Conservation (phyloP, 2,113 vertebrate species). For the Chelonoidis abingdonii region DNA sequence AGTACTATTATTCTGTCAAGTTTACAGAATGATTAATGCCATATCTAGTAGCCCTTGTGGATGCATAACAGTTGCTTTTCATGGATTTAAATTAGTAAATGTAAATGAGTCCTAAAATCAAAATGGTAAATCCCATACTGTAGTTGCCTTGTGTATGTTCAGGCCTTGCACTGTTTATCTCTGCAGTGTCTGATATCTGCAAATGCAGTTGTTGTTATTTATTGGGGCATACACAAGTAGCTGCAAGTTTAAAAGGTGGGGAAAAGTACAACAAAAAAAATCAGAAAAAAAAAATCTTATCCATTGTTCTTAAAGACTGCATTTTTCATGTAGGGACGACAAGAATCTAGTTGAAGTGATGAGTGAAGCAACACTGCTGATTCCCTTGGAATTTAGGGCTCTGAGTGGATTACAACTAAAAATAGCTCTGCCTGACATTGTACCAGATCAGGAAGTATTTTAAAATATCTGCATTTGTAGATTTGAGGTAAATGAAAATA, state of each 20-base stretch:
- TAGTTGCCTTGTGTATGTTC: rapidly evolving
- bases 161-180: not conserved
- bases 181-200: not conserved
- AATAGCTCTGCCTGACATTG: slow-evolving; percentile 69
- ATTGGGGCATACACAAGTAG: not conserved
- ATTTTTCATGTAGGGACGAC: not conserved
- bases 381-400: slow-evolving; percentile 76
- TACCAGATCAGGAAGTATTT: not conserved
- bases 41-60: not conserved
- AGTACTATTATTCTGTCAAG: not conserved
- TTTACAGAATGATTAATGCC: not conserved
- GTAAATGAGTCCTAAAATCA: not conserved
- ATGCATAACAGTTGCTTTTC: not conserved
- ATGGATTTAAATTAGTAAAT: not conserved
- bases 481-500: not conserved
- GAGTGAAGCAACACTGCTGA: slow-evolving; percentile 63
- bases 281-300: slow-evolving; percentile 40
- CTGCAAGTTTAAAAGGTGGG: not conserved
- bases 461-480: slow-evolving; percentile 2
- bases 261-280: not conserved
- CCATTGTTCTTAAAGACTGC: slow-evolving; percentile 1
- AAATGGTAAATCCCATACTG: not conserved
- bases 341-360: slow-evolving; percentile 28
- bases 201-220: slow-evolving; percentile 19
- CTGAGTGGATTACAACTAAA: slow-evolving; percentile 80